Base-by-base conservation (phyloP, 1,140 invertebrate species). In the Drusus annulatus region DNA sequence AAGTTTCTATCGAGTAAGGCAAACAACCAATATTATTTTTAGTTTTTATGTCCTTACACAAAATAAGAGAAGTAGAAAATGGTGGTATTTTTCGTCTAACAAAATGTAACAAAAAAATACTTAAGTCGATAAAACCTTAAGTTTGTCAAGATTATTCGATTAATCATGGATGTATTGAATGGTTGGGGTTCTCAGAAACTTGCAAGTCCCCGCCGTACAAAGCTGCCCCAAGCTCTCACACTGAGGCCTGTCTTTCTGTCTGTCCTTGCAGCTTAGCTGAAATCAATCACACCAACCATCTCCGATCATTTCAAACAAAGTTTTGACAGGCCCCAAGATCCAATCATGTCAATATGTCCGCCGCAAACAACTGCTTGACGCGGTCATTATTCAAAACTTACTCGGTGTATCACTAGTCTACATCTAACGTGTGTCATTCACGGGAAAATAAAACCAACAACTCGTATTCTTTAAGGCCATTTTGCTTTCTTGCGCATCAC, bases 321-420 rank as follows among this genome's bases (percentile, higher is more conserved):
- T 78, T 78, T 81, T 73, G 75, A 63, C 76, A 77, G 45, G 68
- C 25, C 16, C 25, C 13, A 23, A 80, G 78, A 82, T 82, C 75
- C 75, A 58, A 82, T 80, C 81, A 69, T 68, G 75, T 79, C 81
- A 80, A 80, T 82, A 80, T 62, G 58, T 78, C 65, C 51, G 60
- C 52, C n/a, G 45, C 21, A 76, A 25, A 63, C 17, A 54, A 58
- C 71, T 45, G 63, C 78, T 36, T 82, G 81, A 82, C 81, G 73
- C 31, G n/a, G 25, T 62, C 51, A 82, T 82, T 71, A 58, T 68
- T 82, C 81, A 82, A 79, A 82, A 71, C 74, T 77, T 80, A 21
- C 21, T 19, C 25, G 2, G 4, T 36, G n/a, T 45, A 19, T 77
- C 75, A 63, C 13, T 63, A 16, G 50, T 17, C 23, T 8, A 52